Base-by-base conservation (phyloP, 2,888 invertebrate genomes). In the Protonemura montana region DNA sequence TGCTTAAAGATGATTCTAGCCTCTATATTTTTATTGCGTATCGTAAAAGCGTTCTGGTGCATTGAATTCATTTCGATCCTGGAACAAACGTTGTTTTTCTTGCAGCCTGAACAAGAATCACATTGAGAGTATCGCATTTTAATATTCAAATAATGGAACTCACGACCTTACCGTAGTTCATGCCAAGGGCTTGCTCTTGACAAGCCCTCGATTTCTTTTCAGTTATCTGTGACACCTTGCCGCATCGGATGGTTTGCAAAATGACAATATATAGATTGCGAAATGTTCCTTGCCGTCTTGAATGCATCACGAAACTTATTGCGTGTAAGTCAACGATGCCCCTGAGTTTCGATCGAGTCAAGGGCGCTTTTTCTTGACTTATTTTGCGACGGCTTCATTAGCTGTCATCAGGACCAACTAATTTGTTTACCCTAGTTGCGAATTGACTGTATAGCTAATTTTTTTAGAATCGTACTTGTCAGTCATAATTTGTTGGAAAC, bases 391-490 rank as follows among this genome's bases (percentile, higher is more conserved):
- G 59, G 59, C 16, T 59, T 59, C 13, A 59, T 59, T 3, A 59
- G 3, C 59, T 7, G 59, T 3, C 1, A 3, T 13, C 3, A 59
- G 6, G 59, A 59, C 3, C 59, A 21, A 21, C 59, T 13, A 59
- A 59, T 78, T 25, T 78, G 29, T 78, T 78, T 78, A 78, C 25
- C 78, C 78, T 78, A 5, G 1, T 28, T 6, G 27, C 6, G 27
- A 78, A 78, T 78, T 78, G 78, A 2, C 29, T n/a, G n/a, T n/a
- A 2, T 2, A 27, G 29, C 27, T 2, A 10, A 78, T 28, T 78
- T 78, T 28, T 78, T 78, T 26, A 28, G 78, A 78, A 78, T 78
- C 59, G 59, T 59, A 59, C 59, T 59, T 59, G 59, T 59, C 59
- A 59, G 21, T 59, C 59, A 59, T 26, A 83, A 41, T 83, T 83